Conservation (phyloP, 2,113 vertebrate species). For the Nothobranchius kuhntae region DNA sequence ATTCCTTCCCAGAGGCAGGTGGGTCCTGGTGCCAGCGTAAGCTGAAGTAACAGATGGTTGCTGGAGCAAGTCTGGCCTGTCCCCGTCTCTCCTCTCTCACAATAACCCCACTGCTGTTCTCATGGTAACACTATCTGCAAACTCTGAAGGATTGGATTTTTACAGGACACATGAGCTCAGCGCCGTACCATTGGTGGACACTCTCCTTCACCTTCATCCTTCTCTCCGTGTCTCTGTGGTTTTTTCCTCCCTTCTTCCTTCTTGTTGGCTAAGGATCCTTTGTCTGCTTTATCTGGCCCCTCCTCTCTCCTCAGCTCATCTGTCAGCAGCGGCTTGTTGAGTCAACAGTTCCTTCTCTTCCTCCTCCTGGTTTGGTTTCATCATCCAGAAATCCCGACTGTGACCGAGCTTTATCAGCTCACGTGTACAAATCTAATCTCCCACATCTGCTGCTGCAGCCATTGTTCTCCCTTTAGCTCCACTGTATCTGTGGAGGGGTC, state of each 20-base stretch:
- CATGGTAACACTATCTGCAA: conserved; percentile 78
- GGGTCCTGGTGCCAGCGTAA: conserved; percentile 68
- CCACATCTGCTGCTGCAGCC: conserved; percentile 42
- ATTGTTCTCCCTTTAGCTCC: conserved; percentile 52
- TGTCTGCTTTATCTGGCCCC: conserved; percentile 60
- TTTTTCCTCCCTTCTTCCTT: conserved; percentile 29
- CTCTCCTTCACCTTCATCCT: conserved; percentile 55
- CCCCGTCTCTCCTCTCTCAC: conserved; percentile 45
- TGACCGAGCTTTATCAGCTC: conserved; percentile 56
- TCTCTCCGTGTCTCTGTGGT: conserved; percentile 37
- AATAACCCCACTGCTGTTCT: conserved; percentile 74
- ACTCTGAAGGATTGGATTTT: conserved; percentile 73
- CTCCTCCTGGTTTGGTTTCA: conserved; percentile 51
- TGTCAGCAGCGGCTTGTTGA: conserved; percentile 49
- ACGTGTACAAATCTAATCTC: conserved; percentile 54
- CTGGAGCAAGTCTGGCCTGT: conserved; percentile 87
- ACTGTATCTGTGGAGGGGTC: conserved; percentile 32
- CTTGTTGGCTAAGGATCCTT: conserved; percentile 39
- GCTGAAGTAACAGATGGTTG: conserved; percentile 98
- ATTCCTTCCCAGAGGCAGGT: conserved; percentile 68
- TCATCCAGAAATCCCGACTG: conserved; percentile 55
- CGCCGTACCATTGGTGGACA: conserved; percentile 50
- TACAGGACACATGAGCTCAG: conserved; percentile 72
- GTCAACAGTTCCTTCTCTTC: conserved; percentile 51
- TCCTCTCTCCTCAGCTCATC: conserved; percentile 54